Conservation (phyloP, 1,140 invertebrate species). For the Brevipalpus yothersi region DNA sequence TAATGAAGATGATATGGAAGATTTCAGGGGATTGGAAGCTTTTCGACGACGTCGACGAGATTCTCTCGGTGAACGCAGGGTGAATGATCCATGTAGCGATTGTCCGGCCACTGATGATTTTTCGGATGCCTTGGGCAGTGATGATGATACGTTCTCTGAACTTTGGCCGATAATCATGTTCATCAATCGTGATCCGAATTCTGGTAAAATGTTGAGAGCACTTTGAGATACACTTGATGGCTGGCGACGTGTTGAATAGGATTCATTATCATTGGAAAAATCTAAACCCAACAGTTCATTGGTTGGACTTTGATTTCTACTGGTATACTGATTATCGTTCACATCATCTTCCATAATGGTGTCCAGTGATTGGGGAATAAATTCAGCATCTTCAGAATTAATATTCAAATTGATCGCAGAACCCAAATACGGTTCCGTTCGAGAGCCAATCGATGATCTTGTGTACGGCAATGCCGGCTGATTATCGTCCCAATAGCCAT, state of each 20-base stretch:
- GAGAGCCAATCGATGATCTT: constrained; percentile 12
- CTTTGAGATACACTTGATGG: constrained; percentile 7
- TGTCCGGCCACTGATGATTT: constrained; percentile 5
- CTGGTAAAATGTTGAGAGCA: constrained; percentile 5
- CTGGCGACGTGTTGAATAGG: constrained; percentile 1
- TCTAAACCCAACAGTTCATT: constrained; percentile 3
- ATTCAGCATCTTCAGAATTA: constrained; percentile 13
- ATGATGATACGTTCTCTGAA: background rate
- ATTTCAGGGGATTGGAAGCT: background rate
- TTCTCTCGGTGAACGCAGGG: background rate
- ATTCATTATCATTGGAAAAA: background rate
- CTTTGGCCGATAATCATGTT: constrained; percentile 12
- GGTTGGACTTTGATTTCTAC: constrained; percentile 9
- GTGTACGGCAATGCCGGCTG: constrained; percentile 21
- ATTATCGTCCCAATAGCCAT: constrained; percentile 22
- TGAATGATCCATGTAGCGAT: background rate
- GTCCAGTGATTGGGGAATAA: constrained; percentile 12
- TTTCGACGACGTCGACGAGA: background rate
- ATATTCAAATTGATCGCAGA: constrained; percentile 15
- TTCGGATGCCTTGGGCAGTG: constrained; percentile 2
- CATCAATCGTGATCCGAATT: constrained; percentile 8
- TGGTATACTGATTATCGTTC: constrained; percentile 11
- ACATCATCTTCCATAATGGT: constrained; percentile 13
- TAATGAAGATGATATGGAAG: background rate
- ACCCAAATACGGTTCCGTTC: constrained; percentile 14